A percentile compares a stretch with the other conserved stretches of the same genome.
Evolutionary conservation across 2,113 vertebrate genomes (phyloP).

Genomic region (Uria aalge): DNA sequence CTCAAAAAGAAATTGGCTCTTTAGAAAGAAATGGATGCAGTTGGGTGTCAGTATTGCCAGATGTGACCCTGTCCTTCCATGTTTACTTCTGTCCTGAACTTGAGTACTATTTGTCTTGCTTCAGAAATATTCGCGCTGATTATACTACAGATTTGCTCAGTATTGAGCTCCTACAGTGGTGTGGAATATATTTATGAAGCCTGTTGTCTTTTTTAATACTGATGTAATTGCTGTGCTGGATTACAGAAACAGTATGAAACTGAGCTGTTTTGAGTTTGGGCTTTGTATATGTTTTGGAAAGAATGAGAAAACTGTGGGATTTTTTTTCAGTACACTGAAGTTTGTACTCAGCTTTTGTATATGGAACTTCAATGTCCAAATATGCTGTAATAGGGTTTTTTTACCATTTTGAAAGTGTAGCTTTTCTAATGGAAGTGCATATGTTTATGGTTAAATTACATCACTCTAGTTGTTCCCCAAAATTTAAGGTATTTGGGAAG

Average conservation of each 20-base stretch:
- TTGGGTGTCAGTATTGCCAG: not conserved
- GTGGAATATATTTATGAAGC: not conserved
- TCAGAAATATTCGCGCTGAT: not conserved
- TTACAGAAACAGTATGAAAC: not conserved
- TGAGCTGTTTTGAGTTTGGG: not conserved
- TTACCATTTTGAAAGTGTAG: not conserved
- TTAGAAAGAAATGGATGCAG: not conserved
- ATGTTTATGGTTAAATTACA: not conserved
- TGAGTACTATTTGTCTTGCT: not conserved
- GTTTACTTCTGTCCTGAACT: not conserved
- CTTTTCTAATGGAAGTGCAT: not conserved
- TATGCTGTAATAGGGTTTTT: not conserved
- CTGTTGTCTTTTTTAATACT: not conserved
- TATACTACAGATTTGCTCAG: not conserved
- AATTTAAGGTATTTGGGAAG: not conserved
- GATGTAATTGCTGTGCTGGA: not conserved
- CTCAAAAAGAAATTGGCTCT: not conserved
- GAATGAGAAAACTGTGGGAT: not conserved
- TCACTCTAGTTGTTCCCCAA: not conserved
- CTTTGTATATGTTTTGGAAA: not conserved
- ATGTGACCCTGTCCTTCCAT: fast-evolving
- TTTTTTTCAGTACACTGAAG: not conserved
- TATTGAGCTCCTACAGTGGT: not conserved
- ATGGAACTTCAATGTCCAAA: not conserved
- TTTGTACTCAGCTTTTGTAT: not conserved